phyloP scores from a whole-genome alignment of 2,888 invertebrate genomes.

The Cephus pygmeus region DNA sequence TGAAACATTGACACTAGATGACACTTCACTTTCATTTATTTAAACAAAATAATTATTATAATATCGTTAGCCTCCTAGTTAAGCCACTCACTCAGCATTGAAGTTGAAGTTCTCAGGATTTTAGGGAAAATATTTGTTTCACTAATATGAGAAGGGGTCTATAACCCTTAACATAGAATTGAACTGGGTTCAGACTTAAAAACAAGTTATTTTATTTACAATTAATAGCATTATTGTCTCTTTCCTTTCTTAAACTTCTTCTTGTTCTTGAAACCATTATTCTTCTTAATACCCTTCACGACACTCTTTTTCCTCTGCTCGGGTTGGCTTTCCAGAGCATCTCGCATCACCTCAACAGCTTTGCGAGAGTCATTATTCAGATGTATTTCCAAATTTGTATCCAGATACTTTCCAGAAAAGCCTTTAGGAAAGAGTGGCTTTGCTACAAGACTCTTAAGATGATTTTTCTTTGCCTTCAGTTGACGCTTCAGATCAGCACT shows the following conservation, averaged over 20 bases:
- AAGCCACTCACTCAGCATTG: background rate
- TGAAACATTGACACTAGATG: background rate
- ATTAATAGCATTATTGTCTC: background rate
- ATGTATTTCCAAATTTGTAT: slow-evolving; percentile 54
- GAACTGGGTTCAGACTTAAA: background rate
- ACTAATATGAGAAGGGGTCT: background rate
- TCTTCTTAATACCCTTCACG: slow-evolving; percentile 49
- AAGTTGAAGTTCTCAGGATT: background rate
- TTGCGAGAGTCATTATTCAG: slow-evolving; percentile 53
- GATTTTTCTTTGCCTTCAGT: slow-evolving; percentile 68
- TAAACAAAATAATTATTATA: background rate
- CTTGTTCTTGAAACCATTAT: slow-evolving; percentile 23
- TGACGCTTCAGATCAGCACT: slow-evolving; percentile 67
- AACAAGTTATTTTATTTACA: background rate
- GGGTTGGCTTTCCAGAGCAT: slow-evolving; percentile 63
- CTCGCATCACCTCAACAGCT: slow-evolving; percentile 71
- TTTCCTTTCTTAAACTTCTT: slow-evolving; percentile 10
- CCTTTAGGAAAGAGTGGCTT: slow-evolving; percentile 77
- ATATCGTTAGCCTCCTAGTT: background rate
- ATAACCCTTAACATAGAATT: background rate
- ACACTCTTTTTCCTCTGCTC: slow-evolving; percentile 36
- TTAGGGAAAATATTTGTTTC: background rate
- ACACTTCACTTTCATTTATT: background rate
- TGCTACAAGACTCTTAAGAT: slow-evolving; percentile 68
- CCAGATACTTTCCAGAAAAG: slow-evolving; percentile 75